Conservation (phyloP, 2,113 vertebrate species). For the Phaetusa simplex region DNA sequence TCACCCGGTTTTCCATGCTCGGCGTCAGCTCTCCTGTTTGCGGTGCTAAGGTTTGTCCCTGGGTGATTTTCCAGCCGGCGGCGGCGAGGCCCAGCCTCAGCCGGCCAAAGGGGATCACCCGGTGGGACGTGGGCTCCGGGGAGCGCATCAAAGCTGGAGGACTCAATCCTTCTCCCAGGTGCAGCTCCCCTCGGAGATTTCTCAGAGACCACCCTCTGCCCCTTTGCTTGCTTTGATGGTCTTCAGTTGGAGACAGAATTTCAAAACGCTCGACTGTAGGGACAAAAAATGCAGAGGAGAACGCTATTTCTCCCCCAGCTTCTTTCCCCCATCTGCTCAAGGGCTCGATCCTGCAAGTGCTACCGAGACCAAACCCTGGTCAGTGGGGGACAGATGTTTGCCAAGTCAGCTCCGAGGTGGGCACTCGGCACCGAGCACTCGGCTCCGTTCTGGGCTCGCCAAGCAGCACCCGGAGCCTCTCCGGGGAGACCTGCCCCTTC, state of each 20-base stretch:
- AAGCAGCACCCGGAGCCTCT: background rate
- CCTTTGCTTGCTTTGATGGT: background rate
- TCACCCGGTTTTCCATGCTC: rapidly evolving
- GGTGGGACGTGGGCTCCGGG: background rate
- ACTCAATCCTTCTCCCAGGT: background rate
- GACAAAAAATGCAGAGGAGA: background rate
- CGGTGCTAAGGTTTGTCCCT: background rate
- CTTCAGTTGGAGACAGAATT: background rate
- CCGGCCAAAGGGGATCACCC: background rate
- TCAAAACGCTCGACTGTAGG: background rate
- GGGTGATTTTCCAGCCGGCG: background rate
- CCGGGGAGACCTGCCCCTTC: background rate
- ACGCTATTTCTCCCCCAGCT: background rate
- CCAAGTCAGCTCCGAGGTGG: background rate
- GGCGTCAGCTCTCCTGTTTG: rapidly evolving
- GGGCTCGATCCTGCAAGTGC: background rate
- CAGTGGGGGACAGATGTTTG: background rate
- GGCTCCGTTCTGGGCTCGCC: background rate
- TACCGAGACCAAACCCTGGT: background rate
- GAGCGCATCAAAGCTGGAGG: background rate
- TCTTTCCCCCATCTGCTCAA: background rate
- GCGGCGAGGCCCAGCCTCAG: background rate
- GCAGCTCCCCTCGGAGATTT: background rate
- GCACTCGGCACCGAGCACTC: background rate
- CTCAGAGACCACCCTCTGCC: background rate